phyloP scores from a whole-genome alignment of 2,888 invertebrate genomes.

The Mechanitis mazaeus region DNA sequence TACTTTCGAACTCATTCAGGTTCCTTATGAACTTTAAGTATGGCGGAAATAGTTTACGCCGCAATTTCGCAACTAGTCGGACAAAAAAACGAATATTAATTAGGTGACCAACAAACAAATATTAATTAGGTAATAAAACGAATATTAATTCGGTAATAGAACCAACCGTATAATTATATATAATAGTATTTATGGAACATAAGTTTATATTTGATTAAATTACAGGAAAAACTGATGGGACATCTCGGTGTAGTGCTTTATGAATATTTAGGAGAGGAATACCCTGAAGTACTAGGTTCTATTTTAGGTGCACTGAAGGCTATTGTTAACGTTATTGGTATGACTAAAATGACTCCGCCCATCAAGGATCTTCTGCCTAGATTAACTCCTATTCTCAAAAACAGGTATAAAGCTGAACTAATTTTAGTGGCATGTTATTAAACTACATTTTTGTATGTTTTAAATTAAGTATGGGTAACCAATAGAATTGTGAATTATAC shows the following conservation, averaged over 20 bases:
- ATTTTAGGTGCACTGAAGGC: conserved; percentile 99
- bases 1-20: no score
- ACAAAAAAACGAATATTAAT: no score
- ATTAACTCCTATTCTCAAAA: conserved; percentile 98
- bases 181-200: no score
- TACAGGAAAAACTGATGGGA: conserved; percentile 97
- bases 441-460: neutral
- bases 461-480: neutral
- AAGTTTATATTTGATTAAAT: conserved; percentile 2
- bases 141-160: no score
- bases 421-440: neutral
- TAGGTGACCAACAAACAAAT: no score
- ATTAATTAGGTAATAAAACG: no score
- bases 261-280: conserved; percentile 99
- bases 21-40: no score
- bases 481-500: conserved; percentile 7
- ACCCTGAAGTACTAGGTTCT: conserved; percentile 98
- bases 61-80: no score
- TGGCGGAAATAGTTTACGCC: no score
- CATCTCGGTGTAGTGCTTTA: conserved; percentile 99
- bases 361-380: conserved; percentile 98
- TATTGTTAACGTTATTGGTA: conserved; percentile 99
- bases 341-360: conserved; percentile 99
- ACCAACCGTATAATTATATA: no score
- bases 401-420: conserved; percentile 78